Base-by-base conservation (phyloP, 2,113 vertebrate species). In the Pangasianodon gigas region DNA sequence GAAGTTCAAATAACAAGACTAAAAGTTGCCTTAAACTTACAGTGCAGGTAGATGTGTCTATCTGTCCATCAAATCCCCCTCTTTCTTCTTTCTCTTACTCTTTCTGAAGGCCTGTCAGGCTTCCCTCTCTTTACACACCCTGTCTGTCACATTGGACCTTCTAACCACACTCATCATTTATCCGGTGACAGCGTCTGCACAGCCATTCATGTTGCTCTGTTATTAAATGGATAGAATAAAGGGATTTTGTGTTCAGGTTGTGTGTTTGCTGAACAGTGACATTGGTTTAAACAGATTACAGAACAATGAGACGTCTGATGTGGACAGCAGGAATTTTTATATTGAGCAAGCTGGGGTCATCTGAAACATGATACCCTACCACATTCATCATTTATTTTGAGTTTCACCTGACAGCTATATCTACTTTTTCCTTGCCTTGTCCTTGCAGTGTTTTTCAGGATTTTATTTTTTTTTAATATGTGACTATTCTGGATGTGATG, bases 81-180 rank as follows among this genome's bases (percentile, higher is more conserved):
- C 60, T n/a, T 46, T 58, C 52, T 60, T 74, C 77, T 44, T 26
- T 77, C 37, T 82, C 77, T 60, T 1, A 37, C 77, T 87, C 90
- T 52, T 32, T 67, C 69, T 79, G 29, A 80, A 48, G 2, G 26
- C 79, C 62, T 51, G 41, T 89, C 82, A 51, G 54, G 16, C 62
- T 13, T 87, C 60, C 21, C 37, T 84, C 41, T 48, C n/a, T 84
- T 88, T 88, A 62, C 71, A 58, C 71, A 80, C 37, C 24, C 65
- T 83, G 14, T 41, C 37, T 48, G 37, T 51, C 90, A 87, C 84
- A 88, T 82, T 85, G 87, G 87, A 84, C 51, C 54, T 89, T 51
- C 11, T 29, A 52, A 44, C 82, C 48, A 10, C 62, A 16, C 60
- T 74, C 58, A 51, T 90, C 89, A 11, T 84, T 62, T 74, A 52